Base-by-base conservation (phyloP, 2,113 vertebrate species). In the Leiothrix lutea region DNA sequence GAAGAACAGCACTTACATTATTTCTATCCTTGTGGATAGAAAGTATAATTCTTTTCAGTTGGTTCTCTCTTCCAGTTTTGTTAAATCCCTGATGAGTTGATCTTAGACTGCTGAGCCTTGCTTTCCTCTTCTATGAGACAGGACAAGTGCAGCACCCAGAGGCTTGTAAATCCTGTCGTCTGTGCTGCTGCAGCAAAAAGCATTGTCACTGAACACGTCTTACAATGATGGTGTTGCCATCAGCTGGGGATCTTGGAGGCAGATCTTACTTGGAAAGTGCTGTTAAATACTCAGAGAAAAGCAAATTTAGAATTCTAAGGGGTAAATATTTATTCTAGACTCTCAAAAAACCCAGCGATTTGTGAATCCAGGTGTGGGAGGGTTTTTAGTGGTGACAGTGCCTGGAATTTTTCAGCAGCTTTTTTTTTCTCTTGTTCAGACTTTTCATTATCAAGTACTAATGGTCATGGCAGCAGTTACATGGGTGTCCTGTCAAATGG, bases 101-200 rank as follows among this genome's bases (percentile, higher is more conserved):
- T 81, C 57, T 67, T 71, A 64, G 86, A 67, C 22, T 85, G 51
- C 51, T 48, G 84, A 85, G 58, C 36, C 51, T 86, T 90, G 28
- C 66, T 77, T 60, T 92, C 56, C 16, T 88, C 29, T 80, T 80
- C 35, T 48, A 11, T 47, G 78, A 77, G 73, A 70, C 38, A 80
- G 79, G 87, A 58, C 90, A 88, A 95, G 40, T 66, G 66, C 69
- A 93, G 84, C 81, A 91, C 79, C 42, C 54, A 78, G 79, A 95
- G 79, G 54, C 64, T 78, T 90, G 64, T 77, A 86, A 90, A 90
- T 70, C 47, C 24, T 31, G 25, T 66, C 5, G 1, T 50, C 40
- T 53, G 44, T 78, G 8, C 40, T 74, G 44, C 62, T 62, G 79
- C 38, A 58, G 54, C 17, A 70, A 74, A 73, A 93, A 80, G 56